Conservation (phyloP, 2,113 vertebrate genomes). For the Saimiri boliviensis region DNA sequence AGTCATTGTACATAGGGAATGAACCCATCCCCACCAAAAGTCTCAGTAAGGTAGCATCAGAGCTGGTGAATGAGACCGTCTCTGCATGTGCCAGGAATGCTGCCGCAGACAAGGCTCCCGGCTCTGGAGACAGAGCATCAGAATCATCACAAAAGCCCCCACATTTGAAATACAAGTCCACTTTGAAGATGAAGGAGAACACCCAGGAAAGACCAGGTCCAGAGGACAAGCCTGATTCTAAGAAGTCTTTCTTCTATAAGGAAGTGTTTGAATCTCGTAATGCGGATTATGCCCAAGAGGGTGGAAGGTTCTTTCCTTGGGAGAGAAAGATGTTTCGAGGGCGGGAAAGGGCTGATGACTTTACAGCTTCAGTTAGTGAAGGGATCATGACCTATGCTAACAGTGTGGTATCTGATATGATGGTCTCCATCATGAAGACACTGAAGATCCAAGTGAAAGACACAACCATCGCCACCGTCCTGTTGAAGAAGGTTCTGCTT, state of each 20-base stretch:
- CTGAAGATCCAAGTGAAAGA: conserved; percentile 67
- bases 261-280: conserved; percentile 73
- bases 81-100: neutral
- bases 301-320: neutral
- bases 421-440: conserved; percentile 78
- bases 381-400: conserved; percentile 78
- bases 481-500: conserved; percentile 73
- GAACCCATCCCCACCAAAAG: conserved; percentile 63
- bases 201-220: conserved; percentile 49
- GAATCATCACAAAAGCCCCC: neutral
- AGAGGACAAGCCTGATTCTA: conserved; percentile 54
- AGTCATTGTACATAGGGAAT: conserved; percentile 68
- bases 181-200: conserved; percentile 54
- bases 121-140: conserved; percentile 37
- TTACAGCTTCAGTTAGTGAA: conserved; percentile 68
- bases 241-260: conserved; percentile 75
- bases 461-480: conserved; percentile 63
- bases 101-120: conserved; percentile 34
- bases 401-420: conserved; percentile 73
- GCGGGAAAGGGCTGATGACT: conserved; percentile 53
- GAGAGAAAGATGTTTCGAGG: conserved; percentile 55
- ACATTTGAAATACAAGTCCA: conserved; percentile 61
- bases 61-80: conserved; percentile 61
- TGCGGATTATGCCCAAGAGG: conserved; percentile 52
- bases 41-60: conserved; percentile 57